These are phyloP conservation scores for Halocaridina rubra DNA, from an alignment of 2,888 invertebrate genomes.

Conservation along the genomic window DNA sequence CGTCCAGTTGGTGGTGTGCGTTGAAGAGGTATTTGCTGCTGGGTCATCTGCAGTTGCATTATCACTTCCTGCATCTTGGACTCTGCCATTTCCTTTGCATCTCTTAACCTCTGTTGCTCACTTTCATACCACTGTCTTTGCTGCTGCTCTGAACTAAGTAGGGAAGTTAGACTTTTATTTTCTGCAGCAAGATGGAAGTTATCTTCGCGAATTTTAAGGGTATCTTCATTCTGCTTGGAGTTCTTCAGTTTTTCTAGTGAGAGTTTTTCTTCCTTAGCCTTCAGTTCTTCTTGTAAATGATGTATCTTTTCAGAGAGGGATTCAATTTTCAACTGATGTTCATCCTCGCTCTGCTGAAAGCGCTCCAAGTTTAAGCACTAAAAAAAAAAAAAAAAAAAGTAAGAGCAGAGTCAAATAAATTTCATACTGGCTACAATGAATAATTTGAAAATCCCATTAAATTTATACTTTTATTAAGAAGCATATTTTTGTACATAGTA, in stretches of 20 bases:
- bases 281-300: neutral
- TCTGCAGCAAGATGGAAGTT: conserved; percentile 33
- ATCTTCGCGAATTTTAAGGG: conserved; percentile 13
- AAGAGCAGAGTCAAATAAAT: too few species aligned
- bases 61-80: conserved; percentile 14
- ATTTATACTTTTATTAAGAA: too few species aligned
- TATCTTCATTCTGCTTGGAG: neutral
- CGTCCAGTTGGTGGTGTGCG: conserved; percentile 43
- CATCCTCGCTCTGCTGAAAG: neutral
- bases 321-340: neutral
- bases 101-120: conserved; percentile 20
- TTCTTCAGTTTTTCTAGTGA: neutral
- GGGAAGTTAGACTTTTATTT: neutral
- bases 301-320: neutral
- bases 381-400: too few species aligned
- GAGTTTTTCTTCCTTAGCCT: conserved; percentile 15
- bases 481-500: too few species aligned
- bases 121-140: conserved; percentile 37
- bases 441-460: too few species aligned
- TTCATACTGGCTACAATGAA: too few species aligned
- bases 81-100: conserved; percentile 31
- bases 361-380: conserved; percentile 18
- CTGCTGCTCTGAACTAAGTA: conserved; percentile 25
- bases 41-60: neutral
- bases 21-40: conserved; percentile 18